phyloP scores from a whole-genome alignment of 2,113 vertebrate species.

The Phalacrocorax aristotelis region DNA sequence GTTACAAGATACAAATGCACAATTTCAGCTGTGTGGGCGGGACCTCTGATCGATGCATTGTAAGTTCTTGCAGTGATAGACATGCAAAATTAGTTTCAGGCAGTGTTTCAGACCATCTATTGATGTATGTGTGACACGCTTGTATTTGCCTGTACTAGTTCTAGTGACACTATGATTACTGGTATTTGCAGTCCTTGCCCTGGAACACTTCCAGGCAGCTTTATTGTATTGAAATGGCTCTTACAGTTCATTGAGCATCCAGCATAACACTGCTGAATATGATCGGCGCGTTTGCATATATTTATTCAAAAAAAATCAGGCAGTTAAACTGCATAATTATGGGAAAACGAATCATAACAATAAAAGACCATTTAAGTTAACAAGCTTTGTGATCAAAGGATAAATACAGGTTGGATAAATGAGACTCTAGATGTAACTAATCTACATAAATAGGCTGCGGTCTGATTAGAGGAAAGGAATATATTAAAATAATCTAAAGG shows the following conservation, averaged over 20 bases:
- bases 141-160: slow-evolving; percentile 50
- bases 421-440: slow-evolving; percentile 73
- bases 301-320: slow-evolving; percentile 72
- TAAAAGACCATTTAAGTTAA: slow-evolving; percentile 81
- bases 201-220: slow-evolving; percentile 77
- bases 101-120: slow-evolving; percentile 35
- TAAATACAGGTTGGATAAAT: slow-evolving; percentile 81
- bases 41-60: background rate
- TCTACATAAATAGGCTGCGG: slow-evolving; percentile 74
- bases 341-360: slow-evolving; percentile 79
- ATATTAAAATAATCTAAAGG: slow-evolving; percentile 70
- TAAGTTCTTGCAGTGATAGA: background rate
- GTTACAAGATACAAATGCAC: background rate
- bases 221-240: slow-evolving; percentile 84
- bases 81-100: slow-evolving; percentile 31
- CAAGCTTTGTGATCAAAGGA: slow-evolving; percentile 81
- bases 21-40: slow-evolving; percentile 17
- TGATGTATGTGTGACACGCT: background rate
- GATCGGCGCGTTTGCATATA: slow-evolving; percentile 75
- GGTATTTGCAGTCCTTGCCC: slow-evolving; percentile 66
- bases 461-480: slow-evolving; percentile 74
- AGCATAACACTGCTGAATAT: slow-evolving; percentile 78
- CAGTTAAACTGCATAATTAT: slow-evolving; percentile 75
- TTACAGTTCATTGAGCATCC: slow-evolving; percentile 82
- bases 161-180: slow-evolving; percentile 64